Percentiles rank a stretch among this genome's conserved stretches.
These are phyloP conservation scores for Drosophila cracens DNA, from an alignment of 2,888 invertebrate species.

Conservation along the genomic window DNA sequence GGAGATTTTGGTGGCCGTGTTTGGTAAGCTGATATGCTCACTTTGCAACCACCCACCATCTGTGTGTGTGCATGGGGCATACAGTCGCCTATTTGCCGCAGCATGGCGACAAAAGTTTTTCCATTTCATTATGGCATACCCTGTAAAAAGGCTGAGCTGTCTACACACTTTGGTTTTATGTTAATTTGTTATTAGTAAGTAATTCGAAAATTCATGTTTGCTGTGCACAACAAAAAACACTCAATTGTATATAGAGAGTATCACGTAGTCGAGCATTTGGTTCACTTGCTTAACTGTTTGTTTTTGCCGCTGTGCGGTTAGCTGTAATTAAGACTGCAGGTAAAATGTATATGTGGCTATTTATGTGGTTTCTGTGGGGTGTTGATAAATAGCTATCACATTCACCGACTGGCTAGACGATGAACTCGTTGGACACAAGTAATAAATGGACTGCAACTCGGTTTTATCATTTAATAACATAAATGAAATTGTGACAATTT, in stretches of 20 bases:
- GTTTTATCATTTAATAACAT: not conserved
- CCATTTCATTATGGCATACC: conserved; percentile 12
- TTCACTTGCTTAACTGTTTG: not conserved
- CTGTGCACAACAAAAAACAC: not conserved
- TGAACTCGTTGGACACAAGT: conserved; percentile 12
- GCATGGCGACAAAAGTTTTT: conserved; percentile 21
- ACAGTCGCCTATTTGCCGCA: conserved; percentile 36
- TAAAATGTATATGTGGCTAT: conserved; percentile 20
- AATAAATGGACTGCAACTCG: conserved; percentile 5
- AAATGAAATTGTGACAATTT: conserved; percentile 6
- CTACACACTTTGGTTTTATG: not conserved
- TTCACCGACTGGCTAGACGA: conserved; percentile 36
- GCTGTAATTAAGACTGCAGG: conserved; percentile 56
- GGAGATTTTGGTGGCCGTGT: conserved; percentile 38
- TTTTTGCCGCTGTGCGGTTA: conserved; percentile 35
- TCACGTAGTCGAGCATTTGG: not conserved
- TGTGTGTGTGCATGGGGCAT: conserved; percentile 18
- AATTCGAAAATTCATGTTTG: not conserved
- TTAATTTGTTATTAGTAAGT: not conserved
- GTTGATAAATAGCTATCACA: conserved; percentile 44
- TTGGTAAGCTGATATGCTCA: conserved; percentile 24
- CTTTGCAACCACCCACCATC: not conserved
- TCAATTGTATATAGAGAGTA: not conserved
- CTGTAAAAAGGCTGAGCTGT: not conserved
- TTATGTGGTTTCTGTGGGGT: conserved; percentile 25